These are phyloP conservation scores for Crocidura indochinensis DNA, from an alignment of 2,797 vertebrate genomes.

Conservation along the genomic window DNA sequence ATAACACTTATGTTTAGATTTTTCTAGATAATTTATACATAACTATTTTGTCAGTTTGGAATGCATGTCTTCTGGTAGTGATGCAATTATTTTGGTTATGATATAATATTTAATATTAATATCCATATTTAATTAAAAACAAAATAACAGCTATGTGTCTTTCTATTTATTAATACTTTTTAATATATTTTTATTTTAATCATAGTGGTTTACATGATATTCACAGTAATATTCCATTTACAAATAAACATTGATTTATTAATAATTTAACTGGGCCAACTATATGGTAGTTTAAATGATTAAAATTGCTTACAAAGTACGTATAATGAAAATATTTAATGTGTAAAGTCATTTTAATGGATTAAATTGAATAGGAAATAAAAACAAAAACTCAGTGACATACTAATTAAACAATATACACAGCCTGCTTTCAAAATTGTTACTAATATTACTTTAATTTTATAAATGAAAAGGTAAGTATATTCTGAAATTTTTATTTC, in stretches of 20 bases:
- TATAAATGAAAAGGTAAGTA: not conserved
- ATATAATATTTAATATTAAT: conserved; percentile 10
- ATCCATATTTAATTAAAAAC: not conserved
- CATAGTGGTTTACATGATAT: no score
- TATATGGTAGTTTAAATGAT: conserved; percentile 12
- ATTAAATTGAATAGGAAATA: not conserved
- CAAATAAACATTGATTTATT: no score
- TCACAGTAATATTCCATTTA: no score
- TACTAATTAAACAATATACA: conserved; percentile 17
- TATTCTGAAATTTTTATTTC: not conserved
- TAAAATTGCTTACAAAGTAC: conserved; percentile 27
- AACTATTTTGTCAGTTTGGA: not conserved
- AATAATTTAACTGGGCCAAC: not conserved
- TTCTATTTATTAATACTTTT: conserved; percentile 24
- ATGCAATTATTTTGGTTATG: not conserved
- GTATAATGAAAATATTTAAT: not conserved
- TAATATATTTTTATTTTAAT: no score
- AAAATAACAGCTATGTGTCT: not conserved
- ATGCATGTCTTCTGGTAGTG: not conserved
- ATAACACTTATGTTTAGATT: not conserved
- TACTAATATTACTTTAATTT: conserved; percentile 5
- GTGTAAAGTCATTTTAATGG: not conserved
- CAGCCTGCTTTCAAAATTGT: not conserved
- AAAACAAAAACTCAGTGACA: not conserved
- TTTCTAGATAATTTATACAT: not conserved